A percentile compares a stretch with the other conserved stretches of the same genome.
Evolutionary conservation across 2,113 vertebrate genomes (phyloP).

Genomic region (Leptobrachium ailaonicum): DNA sequence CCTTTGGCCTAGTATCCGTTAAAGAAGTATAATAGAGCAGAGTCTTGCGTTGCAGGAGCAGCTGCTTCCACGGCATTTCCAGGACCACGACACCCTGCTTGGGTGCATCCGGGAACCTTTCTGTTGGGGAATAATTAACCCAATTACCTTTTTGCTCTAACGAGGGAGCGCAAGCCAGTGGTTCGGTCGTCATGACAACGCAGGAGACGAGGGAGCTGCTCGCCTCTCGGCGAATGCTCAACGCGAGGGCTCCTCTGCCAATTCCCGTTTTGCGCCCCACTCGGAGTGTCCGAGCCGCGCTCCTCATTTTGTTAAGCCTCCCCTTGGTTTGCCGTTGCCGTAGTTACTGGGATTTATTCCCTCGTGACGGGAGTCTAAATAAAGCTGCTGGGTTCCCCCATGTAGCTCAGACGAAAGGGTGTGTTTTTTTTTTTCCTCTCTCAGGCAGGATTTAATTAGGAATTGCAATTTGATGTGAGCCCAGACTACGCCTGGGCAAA

Average conservation of each 20-base stretch:
- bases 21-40: background rate
- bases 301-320: background rate
- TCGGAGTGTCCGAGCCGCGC: background rate
- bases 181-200: constrained; percentile 32
- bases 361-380: background rate
- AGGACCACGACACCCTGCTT: constrained; percentile 1
- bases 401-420: background rate
- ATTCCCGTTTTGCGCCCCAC: constrained; percentile 13
- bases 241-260: background rate
- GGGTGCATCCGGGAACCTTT: constrained; percentile 38
- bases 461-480: too few relatives aligned
- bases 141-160: constrained; percentile 47
- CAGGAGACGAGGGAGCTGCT: constrained; percentile 20
- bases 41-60: background rate
- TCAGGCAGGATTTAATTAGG: background rate
- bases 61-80: constrained; percentile 15
- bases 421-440: background rate
- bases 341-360: constrained; percentile 21
- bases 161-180: constrained; percentile 21
- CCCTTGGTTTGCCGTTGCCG: background rate
- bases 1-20: too few relatives aligned
- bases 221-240: constrained; percentile 1
- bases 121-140: constrained; percentile 48
- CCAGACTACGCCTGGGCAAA: too few relatives aligned
- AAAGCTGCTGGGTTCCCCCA: background rate